Evolutionary conservation across 2,797 vertebrate genomes (phyloP).

Genomic region (Falco concolor): DNA sequence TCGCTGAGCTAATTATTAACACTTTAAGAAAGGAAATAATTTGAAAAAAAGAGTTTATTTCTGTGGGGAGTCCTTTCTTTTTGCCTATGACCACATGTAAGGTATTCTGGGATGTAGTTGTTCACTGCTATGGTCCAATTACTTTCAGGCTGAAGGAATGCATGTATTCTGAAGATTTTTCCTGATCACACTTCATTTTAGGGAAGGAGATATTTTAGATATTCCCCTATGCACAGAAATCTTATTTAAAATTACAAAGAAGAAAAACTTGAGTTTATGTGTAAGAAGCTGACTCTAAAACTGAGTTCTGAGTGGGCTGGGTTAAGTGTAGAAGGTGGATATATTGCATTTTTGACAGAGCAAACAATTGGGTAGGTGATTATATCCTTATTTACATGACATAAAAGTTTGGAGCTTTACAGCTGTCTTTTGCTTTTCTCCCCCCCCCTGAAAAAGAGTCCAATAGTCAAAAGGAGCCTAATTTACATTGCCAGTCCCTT

Average conservation of each 20-base stretch:
- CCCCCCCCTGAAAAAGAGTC: background rate
- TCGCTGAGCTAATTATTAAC: background rate
- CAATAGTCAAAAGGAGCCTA: background rate
- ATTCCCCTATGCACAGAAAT: background rate
- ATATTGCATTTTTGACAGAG: background rate
- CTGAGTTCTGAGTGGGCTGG: background rate
- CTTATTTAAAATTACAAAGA: background rate
- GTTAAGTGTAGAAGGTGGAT: background rate
- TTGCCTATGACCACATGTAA: rapidly evolving
- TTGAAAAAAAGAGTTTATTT: background rate
- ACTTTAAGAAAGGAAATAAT: background rate
- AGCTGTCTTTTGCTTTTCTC: background rate
- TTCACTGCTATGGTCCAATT: background rate
- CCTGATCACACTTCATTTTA: rapidly evolving
- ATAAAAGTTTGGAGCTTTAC: background rate
- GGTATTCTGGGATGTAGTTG: background rate
- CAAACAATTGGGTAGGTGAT: background rate
- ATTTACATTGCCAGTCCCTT: background rate
- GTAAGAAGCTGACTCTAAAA: background rate
- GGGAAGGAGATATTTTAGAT: background rate
- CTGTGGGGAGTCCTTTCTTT: background rate
- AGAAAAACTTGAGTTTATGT: background rate
- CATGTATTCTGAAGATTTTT: rapidly evolving
- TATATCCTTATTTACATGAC: background rate
- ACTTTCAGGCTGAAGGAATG: background rate